Conservation (phyloP, 2,888 invertebrate species). For the Dioctria rufipes region DNA sequence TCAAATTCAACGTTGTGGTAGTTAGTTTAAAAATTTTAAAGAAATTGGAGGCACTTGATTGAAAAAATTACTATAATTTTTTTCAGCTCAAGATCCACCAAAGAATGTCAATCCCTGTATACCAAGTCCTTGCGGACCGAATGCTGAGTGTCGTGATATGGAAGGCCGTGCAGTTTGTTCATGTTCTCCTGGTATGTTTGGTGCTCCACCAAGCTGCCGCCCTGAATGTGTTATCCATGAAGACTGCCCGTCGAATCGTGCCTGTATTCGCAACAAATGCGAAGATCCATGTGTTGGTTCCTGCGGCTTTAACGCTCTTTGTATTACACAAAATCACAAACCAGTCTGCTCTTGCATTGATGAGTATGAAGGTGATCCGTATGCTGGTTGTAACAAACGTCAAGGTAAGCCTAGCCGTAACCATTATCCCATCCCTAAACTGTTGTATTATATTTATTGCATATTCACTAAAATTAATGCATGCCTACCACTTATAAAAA, state of each 20-base stretch:
- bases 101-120: conserved; percentile 76
- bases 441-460: conserved; percentile 63
- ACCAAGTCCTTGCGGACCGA: conserved; percentile 85
- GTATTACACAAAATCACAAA: conserved; percentile 80
- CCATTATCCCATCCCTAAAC: not conserved
- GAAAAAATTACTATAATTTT: conserved; percentile 34
- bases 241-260: conserved; percentile 81
- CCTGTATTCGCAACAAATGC: conserved; percentile 82
- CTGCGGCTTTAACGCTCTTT: conserved; percentile 81
- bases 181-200: conserved; percentile 81
- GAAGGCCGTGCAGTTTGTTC: conserved; percentile 82
- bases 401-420: conserved; percentile 73
- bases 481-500: conserved; percentile 1
- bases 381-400: conserved; percentile 79
- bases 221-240: conserved; percentile 83
- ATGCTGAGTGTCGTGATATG: conserved; percentile 80
- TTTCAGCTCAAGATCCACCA: conserved; percentile 70
- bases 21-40: not conserved
- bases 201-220: conserved; percentile 84
- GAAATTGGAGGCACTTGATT: conserved; percentile 3
- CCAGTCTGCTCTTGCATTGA: conserved; percentile 82
- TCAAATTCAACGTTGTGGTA: not conserved
- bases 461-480: conserved; percentile 35
- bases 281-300: conserved; percentile 83
- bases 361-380: conserved; percentile 84